Conservation (phyloP, 92 coral and sea anemone genomes). For the Palythoa grandis region DNA sequence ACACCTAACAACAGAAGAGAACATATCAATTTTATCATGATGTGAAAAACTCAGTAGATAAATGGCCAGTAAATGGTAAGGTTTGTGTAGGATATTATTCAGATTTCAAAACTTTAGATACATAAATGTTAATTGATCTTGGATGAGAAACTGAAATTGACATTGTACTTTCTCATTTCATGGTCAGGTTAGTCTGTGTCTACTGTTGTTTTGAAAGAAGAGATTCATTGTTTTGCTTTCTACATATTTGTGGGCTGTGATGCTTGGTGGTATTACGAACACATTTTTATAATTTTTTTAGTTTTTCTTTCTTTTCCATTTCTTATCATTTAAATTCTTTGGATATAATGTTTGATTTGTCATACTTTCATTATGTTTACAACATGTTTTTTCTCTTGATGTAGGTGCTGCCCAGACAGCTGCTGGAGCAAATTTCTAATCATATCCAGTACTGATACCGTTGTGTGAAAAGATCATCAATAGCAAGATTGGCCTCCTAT, state of each 20-base stretch:
- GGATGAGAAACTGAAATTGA: not conserved
- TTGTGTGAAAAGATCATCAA: not conserved
- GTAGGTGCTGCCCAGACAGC: conserved; percentile 7
- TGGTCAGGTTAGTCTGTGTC: conserved; percentile 6
- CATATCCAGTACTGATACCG: not conserved
- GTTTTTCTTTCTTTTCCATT: not conserved
- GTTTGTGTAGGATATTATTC: not conserved
- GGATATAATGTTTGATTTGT: not conserved
- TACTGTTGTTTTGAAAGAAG: conserved; percentile 6
- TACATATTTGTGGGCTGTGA: not conserved
- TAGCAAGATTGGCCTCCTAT: not conserved
- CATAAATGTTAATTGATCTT: not conserved
- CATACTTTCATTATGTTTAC: not conserved
- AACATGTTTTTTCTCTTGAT: not conserved
- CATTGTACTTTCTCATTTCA: not conserved
- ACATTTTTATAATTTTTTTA: not conserved
- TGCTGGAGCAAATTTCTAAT: not conserved
- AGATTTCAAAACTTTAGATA: not conserved
- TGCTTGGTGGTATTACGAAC: not conserved
- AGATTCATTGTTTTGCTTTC: conserved; percentile 2
- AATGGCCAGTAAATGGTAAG: not conserved
- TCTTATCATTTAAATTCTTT: not conserved
- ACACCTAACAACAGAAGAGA: not conserved
- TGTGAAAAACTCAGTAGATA: not conserved
- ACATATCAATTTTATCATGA: not conserved